These are phyloP conservation scores for Amphiprion clarkii DNA, from an alignment of 2,797 vertebrate genomes.

Conservation along the genomic window DNA sequence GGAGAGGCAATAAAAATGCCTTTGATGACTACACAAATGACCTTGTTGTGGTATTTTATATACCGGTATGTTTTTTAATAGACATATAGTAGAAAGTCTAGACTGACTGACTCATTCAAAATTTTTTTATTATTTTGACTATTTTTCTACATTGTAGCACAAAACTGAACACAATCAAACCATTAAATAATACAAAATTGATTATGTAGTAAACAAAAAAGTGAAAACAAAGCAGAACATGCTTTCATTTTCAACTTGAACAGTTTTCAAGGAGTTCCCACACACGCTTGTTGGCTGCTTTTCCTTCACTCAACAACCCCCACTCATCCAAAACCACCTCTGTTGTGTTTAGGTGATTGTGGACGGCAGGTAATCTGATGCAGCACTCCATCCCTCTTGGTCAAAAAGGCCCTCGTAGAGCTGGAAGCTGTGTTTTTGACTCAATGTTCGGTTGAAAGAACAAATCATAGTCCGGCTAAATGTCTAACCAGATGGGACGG, in stretches of 20 bases:
- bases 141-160: too few relatives aligned
- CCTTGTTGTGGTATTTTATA: neutral
- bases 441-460: neutral
- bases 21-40: conserved; percentile 2
- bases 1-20: neutral
- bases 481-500: neutral
- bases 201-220: too few relatives aligned
- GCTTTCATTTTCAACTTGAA: too few relatives aligned
- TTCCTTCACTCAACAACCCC: neutral
- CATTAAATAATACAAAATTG: too few relatives aligned
- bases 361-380: neutral
- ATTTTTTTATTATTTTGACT: too few relatives aligned
- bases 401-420: neutral
- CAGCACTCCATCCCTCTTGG: neutral
- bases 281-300: too few relatives aligned
- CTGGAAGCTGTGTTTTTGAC: neutral
- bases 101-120: too few relatives aligned
- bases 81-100: too few relatives aligned
- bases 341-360: too few relatives aligned
- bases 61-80: too few relatives aligned
- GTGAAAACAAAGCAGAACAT: neutral
- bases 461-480: neutral
- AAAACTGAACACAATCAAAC: too few relatives aligned
- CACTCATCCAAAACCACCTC: neutral
- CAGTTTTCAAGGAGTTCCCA: too few relatives aligned